Percentiles rank a stretch among this genome's conserved stretches.
phyloP scores from a whole-genome alignment of 2,113 vertebrate genomes.

The Sphaerodactylus townsendi region DNA sequence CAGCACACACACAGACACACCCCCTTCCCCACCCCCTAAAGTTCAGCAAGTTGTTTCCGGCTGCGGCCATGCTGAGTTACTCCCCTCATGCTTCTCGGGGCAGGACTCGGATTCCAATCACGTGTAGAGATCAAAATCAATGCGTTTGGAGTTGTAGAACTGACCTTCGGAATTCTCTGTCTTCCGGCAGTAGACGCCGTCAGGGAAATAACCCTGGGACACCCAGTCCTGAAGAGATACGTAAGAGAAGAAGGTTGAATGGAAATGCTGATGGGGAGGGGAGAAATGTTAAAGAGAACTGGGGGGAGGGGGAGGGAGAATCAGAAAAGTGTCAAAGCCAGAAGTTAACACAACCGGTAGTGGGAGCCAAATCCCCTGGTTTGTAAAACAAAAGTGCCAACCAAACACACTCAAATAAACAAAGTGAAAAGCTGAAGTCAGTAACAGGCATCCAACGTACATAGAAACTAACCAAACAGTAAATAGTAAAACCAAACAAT shows the following conservation, averaged over 20 bases:
- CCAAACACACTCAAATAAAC: background rate
- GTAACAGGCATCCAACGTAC: background rate
- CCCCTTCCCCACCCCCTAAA: background rate
- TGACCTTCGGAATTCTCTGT: slow-evolving; percentile 79
- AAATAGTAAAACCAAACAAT: background rate
- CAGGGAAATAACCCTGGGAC: slow-evolving; percentile 87
- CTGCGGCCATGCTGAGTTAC: background rate
- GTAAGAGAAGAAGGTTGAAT: background rate
- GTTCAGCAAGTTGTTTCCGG: slow-evolving; percentile 18
- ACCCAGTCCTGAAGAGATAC: slow-evolving; percentile 82
- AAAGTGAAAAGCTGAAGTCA: background rate
- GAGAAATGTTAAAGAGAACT: background rate
- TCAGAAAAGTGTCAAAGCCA: background rate
- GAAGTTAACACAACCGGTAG: background rate
- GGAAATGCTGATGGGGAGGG: background rate
- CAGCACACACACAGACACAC: background rate
- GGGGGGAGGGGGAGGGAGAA: background rate
- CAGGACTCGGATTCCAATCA: slow-evolving; percentile 61
- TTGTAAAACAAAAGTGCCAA: background rate
- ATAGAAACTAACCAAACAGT: background rate
- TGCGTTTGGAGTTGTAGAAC: slow-evolving; percentile 89
- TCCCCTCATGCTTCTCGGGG: background rate
- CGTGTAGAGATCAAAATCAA: slow-evolving; percentile 89
- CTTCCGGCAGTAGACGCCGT: slow-evolving; percentile 88
- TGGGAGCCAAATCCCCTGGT: background rate